phyloP scores from a whole-genome alignment of 1,140 invertebrate genomes.

The Drosophila bocki region DNA sequence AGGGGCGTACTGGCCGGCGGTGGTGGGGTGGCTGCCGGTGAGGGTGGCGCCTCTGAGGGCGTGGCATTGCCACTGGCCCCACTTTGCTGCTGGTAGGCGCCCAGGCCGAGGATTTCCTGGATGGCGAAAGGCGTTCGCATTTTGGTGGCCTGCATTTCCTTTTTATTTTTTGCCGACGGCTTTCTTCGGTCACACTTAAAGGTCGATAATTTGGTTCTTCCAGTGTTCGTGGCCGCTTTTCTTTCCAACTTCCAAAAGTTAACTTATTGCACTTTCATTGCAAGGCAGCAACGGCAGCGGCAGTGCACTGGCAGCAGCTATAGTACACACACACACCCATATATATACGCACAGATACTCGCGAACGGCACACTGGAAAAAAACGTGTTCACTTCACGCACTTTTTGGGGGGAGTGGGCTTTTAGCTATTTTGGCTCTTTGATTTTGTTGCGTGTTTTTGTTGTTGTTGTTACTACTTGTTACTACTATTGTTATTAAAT shows the following conservation, averaged over 20 bases:
- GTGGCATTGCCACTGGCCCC: conserved; percentile 60
- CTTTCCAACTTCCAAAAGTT: conserved; percentile 8
- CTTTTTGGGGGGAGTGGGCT: background rate
- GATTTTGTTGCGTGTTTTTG: no score
- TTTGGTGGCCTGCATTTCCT: conserved; percentile 82
- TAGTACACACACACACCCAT: background rate
- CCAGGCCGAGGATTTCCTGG: conserved; percentile 94
- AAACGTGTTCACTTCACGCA: conserved; percentile 13
- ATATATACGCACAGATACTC: background rate
- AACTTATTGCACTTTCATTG: conserved; percentile 21
- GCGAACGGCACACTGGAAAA: conserved; percentile 22
- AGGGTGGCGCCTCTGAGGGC: conserved; percentile 65
- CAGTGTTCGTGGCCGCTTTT: background rate
- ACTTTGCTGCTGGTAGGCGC: conserved; percentile 81
- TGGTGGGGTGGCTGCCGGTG: conserved; percentile 69
- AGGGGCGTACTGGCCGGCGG: conserved; percentile 61
- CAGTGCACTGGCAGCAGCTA: background rate
- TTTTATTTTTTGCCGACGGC: conserved; percentile 60
- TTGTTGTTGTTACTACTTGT: background rate
- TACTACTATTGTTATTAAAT: background rate
- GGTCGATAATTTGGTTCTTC: background rate
- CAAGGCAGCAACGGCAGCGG: background rate
- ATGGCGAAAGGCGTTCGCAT: conserved; percentile 94
- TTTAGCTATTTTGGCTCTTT: background rate
- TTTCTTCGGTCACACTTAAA: conserved; percentile 6